These are phyloP conservation scores for Oryzias sinensis DNA, from an alignment of 2,797 vertebrate species.

Conservation along the genomic window DNA sequence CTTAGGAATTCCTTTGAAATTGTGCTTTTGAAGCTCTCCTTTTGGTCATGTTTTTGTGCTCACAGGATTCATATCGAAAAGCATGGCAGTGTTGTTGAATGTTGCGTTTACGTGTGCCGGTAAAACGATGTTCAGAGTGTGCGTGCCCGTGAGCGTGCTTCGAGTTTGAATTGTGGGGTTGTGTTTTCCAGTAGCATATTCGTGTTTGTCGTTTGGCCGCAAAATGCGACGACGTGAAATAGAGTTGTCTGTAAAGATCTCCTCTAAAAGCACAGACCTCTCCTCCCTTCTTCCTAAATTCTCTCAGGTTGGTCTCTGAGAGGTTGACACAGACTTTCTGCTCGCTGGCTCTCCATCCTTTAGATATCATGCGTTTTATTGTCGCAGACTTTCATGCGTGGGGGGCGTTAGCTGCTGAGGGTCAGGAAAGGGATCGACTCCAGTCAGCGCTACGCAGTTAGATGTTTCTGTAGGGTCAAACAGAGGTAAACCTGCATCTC, in stretches of 20 bases:
- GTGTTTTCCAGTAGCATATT: conserved; percentile 66
- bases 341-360: conserved; percentile 30
- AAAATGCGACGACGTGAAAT: conserved; percentile 35
- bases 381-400: conserved; percentile 24
- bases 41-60: conserved; percentile 51
- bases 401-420: conserved; percentile 32
- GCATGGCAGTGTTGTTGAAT: conserved; percentile 76
- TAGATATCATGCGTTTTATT: conserved; percentile 28
- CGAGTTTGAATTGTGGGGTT: conserved; percentile 61
- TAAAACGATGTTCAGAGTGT: conserved; percentile 46
- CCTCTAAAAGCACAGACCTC: conserved; percentile 71
- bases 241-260: conserved; percentile 51
- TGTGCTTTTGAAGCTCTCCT: conserved; percentile 47
- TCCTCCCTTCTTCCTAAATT: conserved; percentile 24
- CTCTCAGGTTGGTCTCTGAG: conserved; percentile 67
- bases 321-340: conserved; percentile 42
- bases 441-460: conserved; percentile 41
- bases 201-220: conserved; percentile 66
- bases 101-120: conserved; percentile 66
- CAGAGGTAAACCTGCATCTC: conserved; percentile 18
- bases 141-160: conserved; percentile 53
- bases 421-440: conserved; percentile 31
- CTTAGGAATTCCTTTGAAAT: conserved; percentile 35
- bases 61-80: conserved; percentile 68
- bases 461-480: conserved; percentile 44